phyloP scores from a whole-genome alignment of 2,113 vertebrate genomes.

The Gallinago undulata region DNA sequence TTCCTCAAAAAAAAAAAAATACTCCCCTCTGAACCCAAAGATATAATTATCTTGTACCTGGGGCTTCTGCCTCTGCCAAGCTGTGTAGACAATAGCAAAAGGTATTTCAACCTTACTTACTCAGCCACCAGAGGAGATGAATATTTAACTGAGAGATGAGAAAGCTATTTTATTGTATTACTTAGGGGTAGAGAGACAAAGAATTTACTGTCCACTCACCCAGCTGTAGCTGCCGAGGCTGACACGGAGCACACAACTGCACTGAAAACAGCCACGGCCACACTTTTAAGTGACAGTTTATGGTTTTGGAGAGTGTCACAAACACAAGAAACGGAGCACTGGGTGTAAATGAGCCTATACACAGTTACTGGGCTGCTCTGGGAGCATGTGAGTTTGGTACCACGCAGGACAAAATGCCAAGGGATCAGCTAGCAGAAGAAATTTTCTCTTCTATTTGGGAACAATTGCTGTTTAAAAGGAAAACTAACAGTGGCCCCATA shows the following conservation, averaged over 20 bases:
- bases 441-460: background rate
- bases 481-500: background rate
- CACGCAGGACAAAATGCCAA: background rate
- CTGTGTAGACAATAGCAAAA: background rate
- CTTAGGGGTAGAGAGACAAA: constrained; percentile 1
- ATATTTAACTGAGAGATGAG: constrained; percentile 26
- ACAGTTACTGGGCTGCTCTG: background rate
- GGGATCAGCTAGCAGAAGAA: background rate
- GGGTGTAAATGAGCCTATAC: background rate
- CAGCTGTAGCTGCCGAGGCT: background rate
- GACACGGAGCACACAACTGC: background rate
- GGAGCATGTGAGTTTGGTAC: background rate
- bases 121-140: background rate
- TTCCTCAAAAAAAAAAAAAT: background rate
- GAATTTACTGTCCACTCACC: background rate
- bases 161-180: constrained; percentile 22
- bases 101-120: background rate
- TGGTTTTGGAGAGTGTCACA: background rate
- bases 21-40: background rate
- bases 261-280: background rate
- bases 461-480: background rate
- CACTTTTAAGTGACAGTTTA: background rate
- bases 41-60: background rate
- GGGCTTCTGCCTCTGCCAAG: background rate
- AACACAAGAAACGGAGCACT: background rate